A percentile compares a stretch with the other conserved stretches of the same genome.
phyloP scores from a whole-genome alignment of 2,113 vertebrate species.

The Lampris incognitus region DNA sequence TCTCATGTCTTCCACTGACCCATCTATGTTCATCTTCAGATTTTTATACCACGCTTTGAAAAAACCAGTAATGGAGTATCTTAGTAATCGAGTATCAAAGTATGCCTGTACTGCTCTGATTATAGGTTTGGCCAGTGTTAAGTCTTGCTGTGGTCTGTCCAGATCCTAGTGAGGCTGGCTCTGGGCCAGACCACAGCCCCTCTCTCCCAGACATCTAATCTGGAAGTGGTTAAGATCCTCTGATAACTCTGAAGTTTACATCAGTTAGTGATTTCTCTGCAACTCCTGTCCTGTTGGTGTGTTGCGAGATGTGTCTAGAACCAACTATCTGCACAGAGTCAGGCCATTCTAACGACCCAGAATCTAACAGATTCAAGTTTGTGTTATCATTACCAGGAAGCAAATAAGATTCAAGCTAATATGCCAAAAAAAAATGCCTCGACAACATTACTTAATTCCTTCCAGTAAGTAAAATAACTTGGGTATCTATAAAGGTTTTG shows the following conservation, averaged over 20 bases:
- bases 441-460: background rate
- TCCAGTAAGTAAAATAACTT: background rate
- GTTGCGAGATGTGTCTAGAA: background rate
- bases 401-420: background rate
- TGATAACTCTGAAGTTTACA: slow-evolving; percentile 49
- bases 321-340: slow-evolving; percentile 2
- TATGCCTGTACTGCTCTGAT: background rate
- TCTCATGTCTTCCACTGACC: background rate
- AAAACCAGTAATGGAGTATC: background rate
- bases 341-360: background rate
- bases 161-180: slow-evolving; percentile 43
- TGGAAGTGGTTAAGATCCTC: slow-evolving; percentile 64
- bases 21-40: background rate
- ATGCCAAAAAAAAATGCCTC: background rate
- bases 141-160: slow-evolving; percentile 11
- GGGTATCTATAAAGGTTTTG: background rate
- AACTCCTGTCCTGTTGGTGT: background rate
- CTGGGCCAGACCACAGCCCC: slow-evolving; percentile 44
- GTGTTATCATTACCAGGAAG: background rate
- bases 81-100: background rate
- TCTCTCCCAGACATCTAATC: slow-evolving; percentile 62
- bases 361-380: background rate
- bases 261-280: slow-evolving; percentile 37
- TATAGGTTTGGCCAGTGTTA: background rate
- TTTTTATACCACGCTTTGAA: background rate